phyloP scores from a whole-genome alignment of 2,888 invertebrate genomes.

The Camponotus fellah region DNA sequence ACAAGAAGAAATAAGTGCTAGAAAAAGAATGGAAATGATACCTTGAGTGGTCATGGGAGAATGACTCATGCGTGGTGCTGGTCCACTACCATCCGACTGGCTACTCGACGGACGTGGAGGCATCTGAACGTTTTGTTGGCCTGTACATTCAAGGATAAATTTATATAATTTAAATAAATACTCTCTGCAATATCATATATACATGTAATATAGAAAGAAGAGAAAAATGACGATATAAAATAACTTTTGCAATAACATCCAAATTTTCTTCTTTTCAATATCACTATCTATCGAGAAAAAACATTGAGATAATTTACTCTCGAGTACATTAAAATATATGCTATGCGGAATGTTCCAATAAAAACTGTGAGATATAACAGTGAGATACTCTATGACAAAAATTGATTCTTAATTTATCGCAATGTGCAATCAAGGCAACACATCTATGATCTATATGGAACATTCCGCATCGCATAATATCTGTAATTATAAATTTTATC shows the following conservation, averaged over 20 bases:
- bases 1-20: neutral
- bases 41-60: constrained; percentile 90
- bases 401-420: neutral
- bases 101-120: constrained; percentile 96
- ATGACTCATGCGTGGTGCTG: constrained; percentile 89
- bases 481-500: constrained; percentile 3
- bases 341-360: neutral
- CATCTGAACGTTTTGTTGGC: constrained; percentile 98
- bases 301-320: constrained; percentile 5
- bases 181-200: neutral
- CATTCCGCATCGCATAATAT: neutral
- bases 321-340: neutral
- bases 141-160: constrained; percentile 84
- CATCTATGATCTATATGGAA: neutral
- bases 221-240: constrained; percentile 93
- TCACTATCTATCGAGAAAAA: neutral
- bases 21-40: constrained; percentile 67
- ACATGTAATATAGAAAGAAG: neutral
- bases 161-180: constrained; percentile 2
- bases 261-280: neutral
- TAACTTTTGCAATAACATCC: neutral
- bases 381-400: neutral
- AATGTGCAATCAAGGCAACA: neutral
- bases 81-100: constrained; percentile 88
- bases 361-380: neutral